Conservation (phyloP, 2,797 vertebrate species). For the Galaxias olidus region DNA sequence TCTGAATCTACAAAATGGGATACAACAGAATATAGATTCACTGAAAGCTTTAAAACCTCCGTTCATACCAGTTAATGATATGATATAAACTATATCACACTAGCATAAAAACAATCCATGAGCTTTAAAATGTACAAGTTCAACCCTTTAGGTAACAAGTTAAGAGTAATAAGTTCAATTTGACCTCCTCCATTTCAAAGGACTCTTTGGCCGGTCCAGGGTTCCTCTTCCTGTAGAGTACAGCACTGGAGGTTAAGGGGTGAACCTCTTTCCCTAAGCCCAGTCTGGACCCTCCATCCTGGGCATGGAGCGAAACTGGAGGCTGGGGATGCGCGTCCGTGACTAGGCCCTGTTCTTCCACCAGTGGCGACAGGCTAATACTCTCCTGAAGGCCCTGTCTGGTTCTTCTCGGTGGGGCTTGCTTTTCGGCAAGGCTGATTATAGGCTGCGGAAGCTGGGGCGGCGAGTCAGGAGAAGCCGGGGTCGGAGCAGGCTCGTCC, state of each 20-base stretch:
- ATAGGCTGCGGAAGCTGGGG: constrained; percentile 6
- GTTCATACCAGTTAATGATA: no score
- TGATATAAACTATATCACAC: no score
- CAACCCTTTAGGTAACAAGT: background rate
- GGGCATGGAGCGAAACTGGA: background rate
- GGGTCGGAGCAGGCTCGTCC: background rate
- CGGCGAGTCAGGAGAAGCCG: background rate
- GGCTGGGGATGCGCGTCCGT: constrained; percentile 17
- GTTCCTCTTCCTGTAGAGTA: constrained; percentile 44
- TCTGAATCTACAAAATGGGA: constrained; percentile 78
- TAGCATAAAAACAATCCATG: no score
- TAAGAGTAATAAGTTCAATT: background rate
- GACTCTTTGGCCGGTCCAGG: constrained; percentile 62
- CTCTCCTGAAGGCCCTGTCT: constrained; percentile 19
- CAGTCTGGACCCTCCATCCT: constrained; percentile 25
- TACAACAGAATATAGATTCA: background rate
- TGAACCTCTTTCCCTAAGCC: constrained; percentile 33
- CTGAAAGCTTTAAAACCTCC: no score
- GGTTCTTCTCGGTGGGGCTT: constrained; percentile 26
- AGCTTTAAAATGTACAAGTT: background rate
- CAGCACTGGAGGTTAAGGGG: constrained; percentile 16
- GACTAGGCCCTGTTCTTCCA: constrained; percentile 44
- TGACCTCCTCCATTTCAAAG: constrained; percentile 85
- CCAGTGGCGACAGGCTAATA: constrained; percentile 37
- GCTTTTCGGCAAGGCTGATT: constrained; percentile 25